Conservation (phyloP, 2,113 vertebrate genomes). For the Tachysurus fulvidraco region DNA sequence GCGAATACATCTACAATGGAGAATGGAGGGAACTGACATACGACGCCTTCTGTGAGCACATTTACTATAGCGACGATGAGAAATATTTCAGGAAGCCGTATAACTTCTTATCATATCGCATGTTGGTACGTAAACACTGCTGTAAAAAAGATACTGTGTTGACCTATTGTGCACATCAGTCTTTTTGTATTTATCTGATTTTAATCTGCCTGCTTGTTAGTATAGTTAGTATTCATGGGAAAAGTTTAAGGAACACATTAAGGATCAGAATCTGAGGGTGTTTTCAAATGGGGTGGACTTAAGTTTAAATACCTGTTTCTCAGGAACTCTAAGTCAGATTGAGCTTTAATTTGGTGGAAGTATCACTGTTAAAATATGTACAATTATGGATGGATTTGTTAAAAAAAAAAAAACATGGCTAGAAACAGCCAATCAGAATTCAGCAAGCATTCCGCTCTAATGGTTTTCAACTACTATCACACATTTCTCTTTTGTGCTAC, state of each 20-base stretch:
- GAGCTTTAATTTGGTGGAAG: not conserved
- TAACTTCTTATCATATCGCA: conserved; percentile 85
- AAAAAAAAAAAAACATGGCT: not conserved
- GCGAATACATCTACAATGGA: conserved; percentile 89
- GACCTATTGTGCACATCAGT: not conserved
- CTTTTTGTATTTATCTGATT: not conserved
- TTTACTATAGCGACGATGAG: conserved; percentile 83
- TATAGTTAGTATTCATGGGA: not conserved
- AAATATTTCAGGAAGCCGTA: conserved; percentile 91
- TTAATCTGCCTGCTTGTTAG: not conserved
- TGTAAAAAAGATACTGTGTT: too few relatives aligned
- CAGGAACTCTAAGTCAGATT: not conserved
- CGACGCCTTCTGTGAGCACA: conserved; percentile 79
- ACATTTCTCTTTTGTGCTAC: not conserved
- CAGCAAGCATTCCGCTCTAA: not conserved
- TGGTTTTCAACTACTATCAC: not conserved
- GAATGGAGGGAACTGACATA: conserved; percentile 88
- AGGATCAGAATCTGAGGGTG: not conserved
- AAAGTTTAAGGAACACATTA: not conserved
- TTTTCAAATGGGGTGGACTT: not conserved
- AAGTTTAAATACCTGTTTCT: not conserved
- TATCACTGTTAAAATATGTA: not conserved
- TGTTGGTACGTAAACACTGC: conserved; percentile 73
- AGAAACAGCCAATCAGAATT: not conserved
- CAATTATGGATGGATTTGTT: not conserved